Percentiles rank a stretch among this genome's conserved stretches.
Conservation (phyloP, 2,888 invertebrate genomes). For the Drosophila ezoana region DNA sequence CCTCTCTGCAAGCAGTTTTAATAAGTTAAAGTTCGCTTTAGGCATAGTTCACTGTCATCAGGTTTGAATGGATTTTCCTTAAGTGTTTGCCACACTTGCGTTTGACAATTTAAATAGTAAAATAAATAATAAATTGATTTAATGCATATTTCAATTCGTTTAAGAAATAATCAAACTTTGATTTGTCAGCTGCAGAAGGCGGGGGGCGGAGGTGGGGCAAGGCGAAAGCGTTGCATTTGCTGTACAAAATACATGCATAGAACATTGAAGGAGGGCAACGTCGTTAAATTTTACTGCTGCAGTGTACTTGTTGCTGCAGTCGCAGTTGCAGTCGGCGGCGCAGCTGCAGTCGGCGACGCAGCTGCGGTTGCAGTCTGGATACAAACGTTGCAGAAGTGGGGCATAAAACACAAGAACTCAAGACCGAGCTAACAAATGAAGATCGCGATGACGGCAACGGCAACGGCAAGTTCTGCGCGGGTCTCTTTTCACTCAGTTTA, state of each 20-base stretch:
- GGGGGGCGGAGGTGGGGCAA: not conserved
- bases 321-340: conserved; percentile 15
- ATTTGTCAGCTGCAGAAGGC: not conserved
- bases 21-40: not conserved
- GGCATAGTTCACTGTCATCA: not conserved
- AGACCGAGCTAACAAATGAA: conserved; percentile 41
- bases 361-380: conserved; percentile 21
- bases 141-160: not conserved
- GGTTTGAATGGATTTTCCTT: not conserved
- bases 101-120: not conserved
- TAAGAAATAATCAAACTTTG: not conserved
- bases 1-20: no score
- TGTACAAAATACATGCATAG: conserved; percentile 20
- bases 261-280: conserved; percentile 33
- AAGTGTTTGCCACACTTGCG: not conserved
- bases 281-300: conserved; percentile 24
- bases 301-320: conserved; percentile 48
- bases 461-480: conserved; percentile 31
- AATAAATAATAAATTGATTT: no score
- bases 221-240: not conserved
- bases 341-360: conserved; percentile 12
- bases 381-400: conserved; percentile 37
- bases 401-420: conserved; percentile 39
- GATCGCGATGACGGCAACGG: conserved; percentile 49
- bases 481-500: conserved; percentile 12